Evolutionary conservation across 2,888 invertebrate species (phyloP), one percentile per base, ranked within the genome.

Genomic region (Mimachlamys varia): DNA sequence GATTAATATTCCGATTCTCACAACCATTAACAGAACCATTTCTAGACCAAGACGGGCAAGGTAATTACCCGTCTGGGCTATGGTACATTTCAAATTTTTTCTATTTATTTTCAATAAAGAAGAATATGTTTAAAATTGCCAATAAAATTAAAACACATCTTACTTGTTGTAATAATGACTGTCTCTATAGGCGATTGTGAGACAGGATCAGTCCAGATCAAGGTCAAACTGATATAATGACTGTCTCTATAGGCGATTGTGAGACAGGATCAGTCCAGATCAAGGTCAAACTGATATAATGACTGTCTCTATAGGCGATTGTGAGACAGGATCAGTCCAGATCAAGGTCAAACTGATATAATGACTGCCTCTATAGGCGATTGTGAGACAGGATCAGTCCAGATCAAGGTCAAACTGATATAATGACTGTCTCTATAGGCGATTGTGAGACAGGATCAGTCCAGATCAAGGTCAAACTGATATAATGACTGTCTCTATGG

Each of bases 261-360:
- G 10, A 76, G n/a, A 62, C 7, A 5, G 27, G 62, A 33, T 13
- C 27, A 33, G 13, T 27, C 33, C 27, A 76, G 76, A 5, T 76
- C 76, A 76, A 76, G 76, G 76, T 76, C 19, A 58, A n/a, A n/a
- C n/a, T n/a, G n/a, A n/a, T n/a, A 15, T 76, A n/a, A n/a, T n/a
- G n/a, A n/a, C n/a, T n/a, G n/a, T n/a, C n/a, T 76, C 76, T 33
- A 33, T 33, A 33, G 76, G 76, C 33, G 33, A 17, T 33, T 12
- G 33, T 58, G 33, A n/a, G n/a, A n/a, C n/a, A n/a, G n/a, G n/a
- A n/a, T n/a, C n/a, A n/a, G n/a, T n/a, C 7, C 76, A 76, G 7
- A 27, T 19, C n/a, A 62, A 62, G n/a, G n/a, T n/a, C 62, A 62
- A n/a, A 62, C n/a, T 10, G 7, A 62, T 7, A 15, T 76, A n/a